Conservation (phyloP, 1,140 invertebrate genomes). For the Copidosoma floridanum region DNA sequence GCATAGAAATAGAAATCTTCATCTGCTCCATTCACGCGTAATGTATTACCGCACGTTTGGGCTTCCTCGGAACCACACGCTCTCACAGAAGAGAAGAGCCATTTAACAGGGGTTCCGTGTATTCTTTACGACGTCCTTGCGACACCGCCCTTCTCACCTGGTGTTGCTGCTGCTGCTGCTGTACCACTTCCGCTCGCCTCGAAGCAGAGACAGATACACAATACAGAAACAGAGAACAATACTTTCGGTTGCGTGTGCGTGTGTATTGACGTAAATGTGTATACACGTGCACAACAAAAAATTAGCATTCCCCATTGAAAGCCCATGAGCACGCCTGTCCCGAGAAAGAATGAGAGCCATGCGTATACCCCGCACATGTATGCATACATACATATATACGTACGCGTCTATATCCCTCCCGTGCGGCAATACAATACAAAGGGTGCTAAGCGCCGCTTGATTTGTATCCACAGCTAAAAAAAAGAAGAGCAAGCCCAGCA, state of each 20-base stretch:
- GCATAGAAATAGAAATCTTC: too few relatives aligned
- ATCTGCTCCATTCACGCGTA: too few relatives aligned
- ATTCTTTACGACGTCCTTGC: background rate
- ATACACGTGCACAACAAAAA: background rate
- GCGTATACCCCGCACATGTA: background rate
- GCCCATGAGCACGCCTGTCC: background rate
- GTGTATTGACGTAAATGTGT: too few relatives aligned
- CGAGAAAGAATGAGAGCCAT: background rate
- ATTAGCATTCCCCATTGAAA: conserved; percentile 14
- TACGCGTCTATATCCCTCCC: too few relatives aligned
- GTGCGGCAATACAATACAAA: too few relatives aligned
- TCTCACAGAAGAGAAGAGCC: too few relatives aligned
- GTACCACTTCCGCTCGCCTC: background rate
- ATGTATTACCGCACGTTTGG: too few relatives aligned
- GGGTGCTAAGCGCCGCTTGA: conserved; percentile 1
- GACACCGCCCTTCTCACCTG: background rate
- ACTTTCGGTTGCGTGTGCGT: background rate
- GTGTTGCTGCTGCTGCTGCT: background rate
- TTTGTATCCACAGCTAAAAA: conserved; percentile 1
- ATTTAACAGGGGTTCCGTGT: too few relatives aligned
- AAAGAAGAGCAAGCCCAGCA: too few relatives aligned
- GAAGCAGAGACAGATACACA: background rate
- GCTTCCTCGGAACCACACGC: too few relatives aligned
- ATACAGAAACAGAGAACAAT: background rate
- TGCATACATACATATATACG: too few relatives aligned